Conservation (phyloP, 1,140 invertebrate species). For the Saccostrea cuccullata region DNA sequence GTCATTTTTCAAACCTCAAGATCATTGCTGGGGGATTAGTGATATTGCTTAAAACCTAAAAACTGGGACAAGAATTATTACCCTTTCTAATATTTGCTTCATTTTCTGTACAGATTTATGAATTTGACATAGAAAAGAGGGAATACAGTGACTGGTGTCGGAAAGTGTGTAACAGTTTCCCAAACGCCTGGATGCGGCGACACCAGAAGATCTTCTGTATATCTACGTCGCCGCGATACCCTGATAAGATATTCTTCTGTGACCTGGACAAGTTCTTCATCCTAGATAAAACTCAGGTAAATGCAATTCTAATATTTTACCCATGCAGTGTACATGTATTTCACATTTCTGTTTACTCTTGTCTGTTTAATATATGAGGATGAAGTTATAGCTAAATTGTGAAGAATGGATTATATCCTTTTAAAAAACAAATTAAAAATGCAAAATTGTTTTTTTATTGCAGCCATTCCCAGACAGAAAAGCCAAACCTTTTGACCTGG, state of each 20-base stretch:
- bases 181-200: conserved; percentile 62
- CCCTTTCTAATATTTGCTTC: too few relatives aligned
- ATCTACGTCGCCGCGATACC: conserved; percentile 48
- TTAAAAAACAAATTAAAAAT: background rate
- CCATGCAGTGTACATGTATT: too few relatives aligned
- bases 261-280: conserved; percentile 83
- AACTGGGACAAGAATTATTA: too few relatives aligned
- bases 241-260: conserved; percentile 85
- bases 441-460: background rate
- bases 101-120: conserved; percentile 62
- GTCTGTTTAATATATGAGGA: too few relatives aligned
- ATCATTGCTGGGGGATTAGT: too few relatives aligned
- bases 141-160: conserved; percentile 69
- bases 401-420: too few relatives aligned
- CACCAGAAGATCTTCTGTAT: conserved; percentile 60
- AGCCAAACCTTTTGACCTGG: background rate
- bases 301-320: background rate
- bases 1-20: too few relatives aligned
- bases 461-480: background rate
- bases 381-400: too few relatives aligned
- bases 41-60: too few relatives aligned
- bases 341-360: background rate
- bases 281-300: conserved; percentile 82
- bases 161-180: conserved; percentile 54
- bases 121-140: conserved; percentile 62